A percentile compares a stretch with the other conserved stretches of the same genome.
These are phyloP conservation scores for Sepioteuthis lessoniana DNA, from an alignment of 2,888 invertebrate species.

Conservation along the genomic window DNA sequence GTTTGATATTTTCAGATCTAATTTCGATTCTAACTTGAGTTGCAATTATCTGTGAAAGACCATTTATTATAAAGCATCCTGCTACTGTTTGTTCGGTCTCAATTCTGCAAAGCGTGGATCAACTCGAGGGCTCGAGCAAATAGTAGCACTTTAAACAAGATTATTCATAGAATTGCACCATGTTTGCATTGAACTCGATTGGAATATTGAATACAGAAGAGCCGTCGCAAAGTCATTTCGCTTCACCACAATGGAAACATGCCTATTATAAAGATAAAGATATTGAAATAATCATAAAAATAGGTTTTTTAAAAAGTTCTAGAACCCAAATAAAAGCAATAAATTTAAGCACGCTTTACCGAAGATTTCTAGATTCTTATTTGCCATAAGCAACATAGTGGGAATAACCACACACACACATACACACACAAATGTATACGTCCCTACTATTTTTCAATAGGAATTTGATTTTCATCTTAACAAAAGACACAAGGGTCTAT, in stretches of 20 bases:
- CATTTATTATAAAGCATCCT: conserved; percentile 9
- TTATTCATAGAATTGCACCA: neutral
- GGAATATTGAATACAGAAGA: neutral
- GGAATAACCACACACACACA: neutral
- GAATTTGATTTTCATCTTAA: no score
- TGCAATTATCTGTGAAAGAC: neutral
- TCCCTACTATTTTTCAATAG: neutral
- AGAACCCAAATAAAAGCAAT: neutral
- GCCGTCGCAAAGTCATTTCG: conserved; percentile 12
- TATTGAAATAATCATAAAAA: neutral
- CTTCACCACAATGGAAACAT: neutral
- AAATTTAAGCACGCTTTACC: neutral
- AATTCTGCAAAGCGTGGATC: neutral
- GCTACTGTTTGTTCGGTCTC: neutral
- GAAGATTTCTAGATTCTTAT: neutral
- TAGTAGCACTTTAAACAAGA: conserved; percentile 33
- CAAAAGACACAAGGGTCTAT: no score
- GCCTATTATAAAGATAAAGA: neutral
- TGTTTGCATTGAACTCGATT: neutral
- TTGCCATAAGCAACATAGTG: no score
- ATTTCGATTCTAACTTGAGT: neutral
- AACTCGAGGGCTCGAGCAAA: neutral
- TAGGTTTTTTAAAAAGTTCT: neutral
- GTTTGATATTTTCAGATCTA: conserved; percentile 1
- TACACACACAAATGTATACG: neutral